Evolutionary conservation across 2,113 vertebrate genomes (phyloP).

Genomic region (Bombycilla garrulus): DNA sequence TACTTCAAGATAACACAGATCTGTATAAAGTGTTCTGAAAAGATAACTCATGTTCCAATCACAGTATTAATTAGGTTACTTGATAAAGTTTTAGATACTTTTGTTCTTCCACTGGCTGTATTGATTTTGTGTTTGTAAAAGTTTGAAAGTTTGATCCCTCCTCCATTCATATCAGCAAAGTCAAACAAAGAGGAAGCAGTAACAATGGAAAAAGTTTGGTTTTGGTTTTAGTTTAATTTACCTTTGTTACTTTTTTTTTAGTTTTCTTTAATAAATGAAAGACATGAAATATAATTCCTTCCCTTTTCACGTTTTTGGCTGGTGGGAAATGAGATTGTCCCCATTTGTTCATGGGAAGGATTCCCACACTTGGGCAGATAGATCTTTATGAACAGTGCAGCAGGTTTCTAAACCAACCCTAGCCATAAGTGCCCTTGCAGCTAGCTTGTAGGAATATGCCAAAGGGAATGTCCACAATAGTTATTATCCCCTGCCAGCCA

Average conservation of each 20-base stretch:
- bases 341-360: not conserved
- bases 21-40: not conserved
- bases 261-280: not conserved
- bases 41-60: not conserved
- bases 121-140: not conserved
- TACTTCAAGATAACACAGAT: not conserved
- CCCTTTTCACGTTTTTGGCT: not conserved
- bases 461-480: not conserved
- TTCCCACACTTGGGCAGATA: not conserved
- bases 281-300: not conserved
- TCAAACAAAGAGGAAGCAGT: not conserved
- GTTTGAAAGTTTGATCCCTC: not conserved
- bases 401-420: not conserved
- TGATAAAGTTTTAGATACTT: not conserved
- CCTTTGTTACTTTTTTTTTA: not conserved
- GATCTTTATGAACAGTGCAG: fast-evolving
- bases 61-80: not conserved
- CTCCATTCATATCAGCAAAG: not conserved
- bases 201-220: not conserved
- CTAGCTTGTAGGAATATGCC: not conserved
- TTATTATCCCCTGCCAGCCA: not conserved
- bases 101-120: not conserved
- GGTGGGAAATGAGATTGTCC: not conserved
- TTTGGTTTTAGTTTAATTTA: not conserved
- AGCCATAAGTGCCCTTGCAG: not conserved